These are phyloP conservation scores for Watsonalla cultraria DNA, from an alignment of 2,888 invertebrate genomes.

Conservation along the genomic window DNA sequence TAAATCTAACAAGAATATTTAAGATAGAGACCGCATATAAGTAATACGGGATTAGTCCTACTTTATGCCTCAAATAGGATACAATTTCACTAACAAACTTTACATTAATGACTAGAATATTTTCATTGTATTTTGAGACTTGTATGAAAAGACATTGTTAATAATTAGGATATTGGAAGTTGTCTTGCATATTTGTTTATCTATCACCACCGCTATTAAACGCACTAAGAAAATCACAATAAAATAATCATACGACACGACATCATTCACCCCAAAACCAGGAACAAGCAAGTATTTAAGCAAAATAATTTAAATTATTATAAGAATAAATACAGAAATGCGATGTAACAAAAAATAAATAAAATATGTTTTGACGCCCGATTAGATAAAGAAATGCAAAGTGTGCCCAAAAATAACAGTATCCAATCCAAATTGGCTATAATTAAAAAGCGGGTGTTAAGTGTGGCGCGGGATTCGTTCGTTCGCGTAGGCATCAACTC, in stretches of 20 bases:
- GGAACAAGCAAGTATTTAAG: slow-evolving; percentile 66
- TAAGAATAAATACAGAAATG: slow-evolving; percentile 58
- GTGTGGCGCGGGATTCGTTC: slow-evolving; percentile 57
- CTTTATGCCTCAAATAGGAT: slow-evolving; percentile 51
- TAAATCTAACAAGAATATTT: slow-evolving; percentile 54
- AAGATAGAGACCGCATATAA: slow-evolving; percentile 52
- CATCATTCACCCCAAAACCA: slow-evolving; percentile 61
- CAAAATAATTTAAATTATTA: slow-evolving; percentile 54
- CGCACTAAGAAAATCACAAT: slow-evolving; percentile 56
- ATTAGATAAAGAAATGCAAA: slow-evolving; percentile 73
- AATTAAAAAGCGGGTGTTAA: slow-evolving; percentile 65
- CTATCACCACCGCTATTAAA: slow-evolving; percentile 56
- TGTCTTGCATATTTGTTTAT: slow-evolving; percentile 49
- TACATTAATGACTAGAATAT: slow-evolving; percentile 71
- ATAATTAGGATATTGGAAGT: slow-evolving; percentile 59
- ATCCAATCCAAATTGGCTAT: slow-evolving; percentile 58
- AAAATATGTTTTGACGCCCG: slow-evolving; percentile 51
- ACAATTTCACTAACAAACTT: slow-evolving; percentile 67
- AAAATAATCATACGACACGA: slow-evolving; percentile 47
- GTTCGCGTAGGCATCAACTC: slow-evolving; percentile 69
- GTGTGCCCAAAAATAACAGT: slow-evolving; percentile 67
- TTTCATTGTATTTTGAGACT: slow-evolving; percentile 49
- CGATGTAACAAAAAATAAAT: slow-evolving; percentile 51
- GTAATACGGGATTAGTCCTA: slow-evolving; percentile 53
- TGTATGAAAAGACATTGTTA: slow-evolving; percentile 61